These are phyloP conservation scores for Bhutanitis thaidina DNA, from an alignment of 2,888 invertebrate genomes.

Conservation along the genomic window DNA sequence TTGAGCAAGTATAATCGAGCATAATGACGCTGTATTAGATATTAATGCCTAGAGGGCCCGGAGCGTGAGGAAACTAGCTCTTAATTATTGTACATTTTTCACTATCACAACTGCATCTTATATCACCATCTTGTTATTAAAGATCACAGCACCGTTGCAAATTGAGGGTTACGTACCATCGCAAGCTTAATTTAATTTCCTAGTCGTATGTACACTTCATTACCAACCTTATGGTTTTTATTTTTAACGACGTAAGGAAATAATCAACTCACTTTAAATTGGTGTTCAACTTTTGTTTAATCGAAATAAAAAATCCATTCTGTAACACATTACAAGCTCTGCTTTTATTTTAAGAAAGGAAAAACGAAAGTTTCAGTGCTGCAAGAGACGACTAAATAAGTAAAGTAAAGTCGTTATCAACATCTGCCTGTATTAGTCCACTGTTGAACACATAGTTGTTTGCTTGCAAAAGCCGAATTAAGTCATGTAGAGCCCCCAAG, in stretches of 20 bases:
- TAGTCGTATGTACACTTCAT: slow-evolving; percentile 7
- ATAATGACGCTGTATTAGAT: not conserved
- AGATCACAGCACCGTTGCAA: slow-evolving; percentile 28
- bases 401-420: too few species aligned
- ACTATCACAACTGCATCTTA: slow-evolving; percentile 25
- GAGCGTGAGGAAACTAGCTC: slow-evolving; percentile 35
- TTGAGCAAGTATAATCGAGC: not conserved
- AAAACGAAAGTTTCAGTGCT: too few species aligned
- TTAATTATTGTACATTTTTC: slow-evolving; percentile 44
- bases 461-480: too few species aligned
- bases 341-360: too few species aligned
- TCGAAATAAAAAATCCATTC: not conserved
- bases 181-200: slow-evolving; percentile 22
- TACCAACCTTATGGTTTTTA: slow-evolving; percentile 15
- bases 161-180: slow-evolving; percentile 29
- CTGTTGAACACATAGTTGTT: too few species aligned
- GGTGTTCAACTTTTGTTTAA: not conserved
- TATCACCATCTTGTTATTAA: slow-evolving; percentile 31
- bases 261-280: not conserved
- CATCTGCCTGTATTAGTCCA: too few species aligned
- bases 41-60: slow-evolving; percentile 28
- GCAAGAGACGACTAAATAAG: too few species aligned
- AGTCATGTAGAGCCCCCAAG: too few species aligned
- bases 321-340: not conserved
- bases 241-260: not conserved